These are phyloP conservation scores for Scotopteryx bipunctaria DNA, from an alignment of 2,888 invertebrate genomes.

Conservation along the genomic window DNA sequence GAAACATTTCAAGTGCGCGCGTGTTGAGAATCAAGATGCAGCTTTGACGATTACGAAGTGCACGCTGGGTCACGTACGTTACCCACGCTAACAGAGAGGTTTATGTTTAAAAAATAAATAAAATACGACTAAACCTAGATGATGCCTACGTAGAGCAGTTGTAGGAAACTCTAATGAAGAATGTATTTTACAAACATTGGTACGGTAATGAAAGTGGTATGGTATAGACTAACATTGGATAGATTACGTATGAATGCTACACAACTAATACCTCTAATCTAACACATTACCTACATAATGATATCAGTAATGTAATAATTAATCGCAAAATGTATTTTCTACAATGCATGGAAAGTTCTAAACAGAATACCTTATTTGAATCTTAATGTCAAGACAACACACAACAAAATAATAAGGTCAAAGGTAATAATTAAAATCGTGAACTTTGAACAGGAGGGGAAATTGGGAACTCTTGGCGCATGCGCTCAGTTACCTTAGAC, in stretches of 20 bases:
- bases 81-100: neutral
- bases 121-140: neutral
- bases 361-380: slow-evolving; percentile 9
- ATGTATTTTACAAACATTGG: neutral
- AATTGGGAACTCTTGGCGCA: slow-evolving; percentile 47
- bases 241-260: neutral
- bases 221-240: neutral
- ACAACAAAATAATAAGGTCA: slow-evolving; percentile 37
- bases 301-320: neutral
- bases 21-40: slow-evolving; percentile 27
- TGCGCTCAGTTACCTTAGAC: slow-evolving; percentile 45
- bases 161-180: neutral
- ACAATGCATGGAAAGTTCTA: neutral
- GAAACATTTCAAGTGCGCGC: slow-evolving; percentile 19
- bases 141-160: neutral
- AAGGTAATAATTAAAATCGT: slow-evolving; percentile 40
- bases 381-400: slow-evolving; percentile 20
- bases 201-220: neutral
- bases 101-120: neutral
- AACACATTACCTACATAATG: slow-evolving; percentile 6
- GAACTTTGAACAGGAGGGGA: slow-evolving; percentile 46
- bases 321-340: slow-evolving; percentile 5
- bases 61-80: slow-evolving; percentile 4
- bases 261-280: slow-evolving; percentile 1
- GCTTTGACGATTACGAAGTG: slow-evolving; percentile 9